Base-by-base conservation (phyloP, 2,797 vertebrate genomes). In the Acanthornis magna region DNA sequence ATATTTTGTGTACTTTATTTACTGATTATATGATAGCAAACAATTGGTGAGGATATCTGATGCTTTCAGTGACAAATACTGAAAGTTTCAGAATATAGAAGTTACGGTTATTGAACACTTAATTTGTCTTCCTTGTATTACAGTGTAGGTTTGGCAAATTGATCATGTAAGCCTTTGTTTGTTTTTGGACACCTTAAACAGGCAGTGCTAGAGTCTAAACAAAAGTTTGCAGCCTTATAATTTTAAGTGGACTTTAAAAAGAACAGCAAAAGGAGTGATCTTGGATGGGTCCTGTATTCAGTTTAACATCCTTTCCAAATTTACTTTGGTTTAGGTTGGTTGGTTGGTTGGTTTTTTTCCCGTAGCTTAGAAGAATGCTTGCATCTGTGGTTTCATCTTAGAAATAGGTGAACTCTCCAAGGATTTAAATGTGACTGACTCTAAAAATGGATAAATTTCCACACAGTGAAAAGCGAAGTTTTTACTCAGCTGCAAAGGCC, bases 41-140 rank as follows among this genome's bases (percentile, higher is more conserved):
- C 0, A 1, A 7, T 51, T 50, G 36, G 19, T 62, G 43, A 30
- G 12, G 40, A 15, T 48, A 13, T 43, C 12, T 30, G 25, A 23
- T 4, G 0, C 50, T 62, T 81, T 42, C 2, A 3, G 26, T 43
- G n/a, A 36, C 14, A 47, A 7, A 3, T 34, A 2, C 16, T 30
- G 29, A 4, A 47, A 30, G 29, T 43, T 79, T 47, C 34, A 34
- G 12, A 50, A 10, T 40, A 9, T 18, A 12, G 10, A 25, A 43
- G 9, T 57, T 57, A 7, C 0, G 1, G 5, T 67, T 70, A 8
- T 26, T 48, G 12, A 18, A 6, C 11, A 2, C 7, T 25, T 54
- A 20, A 7, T 75, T 66, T 6, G 3, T 5, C 13, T 75, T 67
- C 16, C 11, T 63, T 42, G 8, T 68, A 1, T 67, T 57, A 16